Evolutionary conservation across 2,797 vertebrate genomes (phyloP), one percentile per base, ranked within the genome.

Genomic region (Cyprinella venusta): DNA sequence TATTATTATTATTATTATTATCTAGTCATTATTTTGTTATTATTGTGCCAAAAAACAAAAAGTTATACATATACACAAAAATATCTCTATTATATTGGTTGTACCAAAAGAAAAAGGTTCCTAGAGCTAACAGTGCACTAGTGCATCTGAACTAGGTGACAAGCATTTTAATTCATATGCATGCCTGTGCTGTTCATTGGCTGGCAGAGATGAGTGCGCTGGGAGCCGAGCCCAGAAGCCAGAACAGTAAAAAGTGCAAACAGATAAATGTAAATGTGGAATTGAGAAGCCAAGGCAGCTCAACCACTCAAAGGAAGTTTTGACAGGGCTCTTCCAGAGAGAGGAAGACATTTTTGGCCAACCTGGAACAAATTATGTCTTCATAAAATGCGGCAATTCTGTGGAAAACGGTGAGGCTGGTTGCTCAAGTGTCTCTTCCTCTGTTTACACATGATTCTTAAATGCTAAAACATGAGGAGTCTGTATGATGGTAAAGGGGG

Each of bases 201-300:
- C 80, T 91, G 85, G 86, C 88, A 87, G 77, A 84, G 86, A 70
- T 65, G 56, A 86, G 71, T 1, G 72, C 61, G 84, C 84, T 87
- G 78, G 84, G 86, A 86, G 56, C 26, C 5, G 24, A 61, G 65
- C 87, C 84, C 65, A 84, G 85, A 67, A 81, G 70, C 76, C 80
- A 86, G 50, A 74, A 69, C 77, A 54, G 81, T 81, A 9, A 82
- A 59, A 72, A 71, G 33, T 85, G 82, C 83, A 42, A 76, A 77
- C 76, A 85, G 83, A 75, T 88, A 74, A 89, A 85, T 84, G 83
- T 71, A 74, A 85, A 86, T 65, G 78, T 70, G 84, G 40, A 45
- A 33, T 16, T 61, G 40, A 59, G 56, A 83, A 81, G 79, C 61
- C 86, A 83, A 61, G 88, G 75, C 64, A 56, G 70, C 83, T 42